Evolutionary conservation across 2,113 vertebrate species (phyloP), one percentile per base, ranked within the genome.

Genomic region (Dunckerocampus dactyliophorus): DNA sequence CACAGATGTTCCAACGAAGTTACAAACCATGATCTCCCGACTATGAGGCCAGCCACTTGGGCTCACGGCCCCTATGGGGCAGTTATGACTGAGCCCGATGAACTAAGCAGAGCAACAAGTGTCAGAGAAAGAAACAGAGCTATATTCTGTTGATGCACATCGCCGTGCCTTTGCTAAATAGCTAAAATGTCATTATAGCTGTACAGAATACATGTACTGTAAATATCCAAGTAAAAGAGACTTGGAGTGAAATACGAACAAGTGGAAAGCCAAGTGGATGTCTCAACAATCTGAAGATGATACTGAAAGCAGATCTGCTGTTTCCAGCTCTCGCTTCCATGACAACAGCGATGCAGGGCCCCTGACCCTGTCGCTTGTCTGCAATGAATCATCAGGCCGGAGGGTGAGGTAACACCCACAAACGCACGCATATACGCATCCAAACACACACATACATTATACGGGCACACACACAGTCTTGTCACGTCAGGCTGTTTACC

Each of bases 291-390:
- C 75, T 71, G 70, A 81, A 83, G 85, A 82, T 63, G 82, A 87
- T 69, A 80, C 83, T 80, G 81, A 85, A 83, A 82, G 74, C n/a
- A 65, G 81, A 87, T 81, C 82, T 82, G 65, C 66, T 69, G 63
- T 82, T 77, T 75, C 74, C 67, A 75, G 22, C 65, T 16, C 67
- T 73, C 8, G 85, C 82, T 85, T 80, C 87, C 85, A 87, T 88
- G 85, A 77, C 87, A 85, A 87, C 83, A 63, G 70, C 51, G 28
- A 21, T 65, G 56, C 76, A 65, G 73, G 77, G 71, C 84, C 80
- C 77, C 73, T 20, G 59, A 76, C 74, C 76, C 72, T 39, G 14
- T 62, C 69, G 71, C 73, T 82, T 45, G 62, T 58, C 71, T 72
- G 81, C 74, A 82, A 82, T 86, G 82, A 82, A 85, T 87, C 77